Conservation (phyloP, 2,797 vertebrate genomes). For the Gila robusta region DNA sequence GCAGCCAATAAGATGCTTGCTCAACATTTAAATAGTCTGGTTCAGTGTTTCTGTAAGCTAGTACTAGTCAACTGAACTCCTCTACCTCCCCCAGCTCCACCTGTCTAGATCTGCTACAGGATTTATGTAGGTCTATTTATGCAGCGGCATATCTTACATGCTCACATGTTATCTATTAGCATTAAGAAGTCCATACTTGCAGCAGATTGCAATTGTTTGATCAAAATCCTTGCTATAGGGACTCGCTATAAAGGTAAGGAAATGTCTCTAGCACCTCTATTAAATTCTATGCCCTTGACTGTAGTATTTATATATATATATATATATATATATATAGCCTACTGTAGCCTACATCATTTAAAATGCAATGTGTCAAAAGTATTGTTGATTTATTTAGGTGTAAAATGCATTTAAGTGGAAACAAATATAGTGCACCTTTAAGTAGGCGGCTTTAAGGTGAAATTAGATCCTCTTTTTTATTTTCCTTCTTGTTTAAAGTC, state of each 20-base stretch:
- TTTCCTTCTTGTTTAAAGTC: not conserved
- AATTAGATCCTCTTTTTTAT: conserved; percentile 4
- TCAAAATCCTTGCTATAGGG: too few relatives aligned
- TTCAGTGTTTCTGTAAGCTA: not conserved
- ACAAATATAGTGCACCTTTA: not conserved
- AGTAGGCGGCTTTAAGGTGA: not conserved
- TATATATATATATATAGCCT: too few relatives aligned
- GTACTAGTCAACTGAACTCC: not conserved
- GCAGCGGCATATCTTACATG: not conserved
- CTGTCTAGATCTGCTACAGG: not conserved
- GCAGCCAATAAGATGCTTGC: not conserved
- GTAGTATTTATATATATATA: not conserved
- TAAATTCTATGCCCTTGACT: not conserved
- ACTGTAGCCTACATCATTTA: not conserved
- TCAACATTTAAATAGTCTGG: not conserved
- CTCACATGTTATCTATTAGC: too few relatives aligned
- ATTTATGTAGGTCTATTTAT: not conserved
- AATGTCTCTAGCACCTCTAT: too few relatives aligned
- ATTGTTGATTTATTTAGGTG: not conserved
- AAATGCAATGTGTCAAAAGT: not conserved
- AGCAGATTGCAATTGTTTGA: too few relatives aligned
- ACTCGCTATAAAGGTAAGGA: too few relatives aligned
- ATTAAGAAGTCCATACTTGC: too few relatives aligned
- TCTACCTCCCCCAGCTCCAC: not conserved
- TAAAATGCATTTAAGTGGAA: not conserved